These are phyloP conservation scores for Pachycephala philippinensis DNA, from an alignment of 2,113 vertebrate genomes.

Conservation along the genomic window DNA sequence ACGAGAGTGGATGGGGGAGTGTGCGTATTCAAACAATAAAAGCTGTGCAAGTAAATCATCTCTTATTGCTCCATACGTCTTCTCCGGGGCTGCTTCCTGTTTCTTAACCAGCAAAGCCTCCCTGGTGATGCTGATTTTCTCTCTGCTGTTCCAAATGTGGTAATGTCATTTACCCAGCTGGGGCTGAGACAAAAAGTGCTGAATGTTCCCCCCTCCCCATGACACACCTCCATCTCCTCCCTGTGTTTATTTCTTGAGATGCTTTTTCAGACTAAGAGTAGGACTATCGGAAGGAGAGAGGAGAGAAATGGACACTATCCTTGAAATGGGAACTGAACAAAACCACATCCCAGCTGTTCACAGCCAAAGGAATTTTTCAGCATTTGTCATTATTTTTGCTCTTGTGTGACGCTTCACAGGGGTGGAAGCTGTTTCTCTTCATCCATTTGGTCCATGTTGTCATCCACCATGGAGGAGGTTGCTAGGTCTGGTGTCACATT, in stretches of 20 bases:
- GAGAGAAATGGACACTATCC: not conserved
- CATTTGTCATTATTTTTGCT: not conserved
- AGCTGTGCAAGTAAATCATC: not conserved
- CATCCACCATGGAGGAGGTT: not conserved
- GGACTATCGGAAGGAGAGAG: not conserved
- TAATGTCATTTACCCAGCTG: not conserved
- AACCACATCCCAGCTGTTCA: not conserved
- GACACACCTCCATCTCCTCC: not conserved
- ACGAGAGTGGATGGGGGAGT: not conserved
- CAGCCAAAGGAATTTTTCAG: not conserved
- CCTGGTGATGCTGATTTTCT: not conserved
- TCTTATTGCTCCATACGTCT: constrained; percentile 23
- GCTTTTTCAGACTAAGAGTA: not conserved
- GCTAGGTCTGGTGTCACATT: not conserved
- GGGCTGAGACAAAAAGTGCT: not conserved
- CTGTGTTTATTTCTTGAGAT: not conserved
- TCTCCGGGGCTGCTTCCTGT: not conserved
- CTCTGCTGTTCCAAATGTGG: not conserved
- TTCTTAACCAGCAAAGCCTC: not conserved
- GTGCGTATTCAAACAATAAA: not conserved
- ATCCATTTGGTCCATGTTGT: not conserved
- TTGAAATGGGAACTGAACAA: not conserved
- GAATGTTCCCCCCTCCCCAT: not conserved
- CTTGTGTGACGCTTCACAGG: not conserved
- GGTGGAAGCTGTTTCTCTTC: not conserved